Evolutionary conservation across 1,140 invertebrate species (phyloP).

Genomic region (Wasmannia auropunctata): DNA sequence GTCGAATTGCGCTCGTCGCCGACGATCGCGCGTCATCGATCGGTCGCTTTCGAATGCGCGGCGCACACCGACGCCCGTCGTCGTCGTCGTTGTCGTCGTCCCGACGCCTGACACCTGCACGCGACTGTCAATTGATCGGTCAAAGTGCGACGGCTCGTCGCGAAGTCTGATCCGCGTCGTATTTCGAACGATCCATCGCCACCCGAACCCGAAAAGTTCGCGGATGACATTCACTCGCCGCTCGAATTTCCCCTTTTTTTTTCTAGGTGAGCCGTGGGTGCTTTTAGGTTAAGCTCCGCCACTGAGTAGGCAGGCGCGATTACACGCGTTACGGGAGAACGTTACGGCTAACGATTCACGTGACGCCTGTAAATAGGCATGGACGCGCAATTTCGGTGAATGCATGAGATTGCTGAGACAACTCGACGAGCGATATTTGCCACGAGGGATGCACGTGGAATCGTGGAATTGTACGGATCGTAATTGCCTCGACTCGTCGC

Average conservation of each 20-base stretch:
- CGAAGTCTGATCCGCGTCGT: neutral
- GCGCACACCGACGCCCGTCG: neutral
- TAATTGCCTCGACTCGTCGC: neutral
- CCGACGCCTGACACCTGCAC: conserved; percentile 5
- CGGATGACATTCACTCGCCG: neutral
- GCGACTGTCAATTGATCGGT: conserved; percentile 41
- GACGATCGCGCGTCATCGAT: neutral
- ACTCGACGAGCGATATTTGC: neutral
- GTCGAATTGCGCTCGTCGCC: conserved; percentile 1
- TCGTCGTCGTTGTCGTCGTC: neutral
- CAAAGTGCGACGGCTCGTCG: neutral
- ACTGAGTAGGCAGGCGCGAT: neutral
- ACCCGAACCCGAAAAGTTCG: neutral
- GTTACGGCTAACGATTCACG: neutral
- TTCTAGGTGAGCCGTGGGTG: neutral
- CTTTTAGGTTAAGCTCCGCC: conserved; percentile 31
- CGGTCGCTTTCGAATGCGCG: neutral
- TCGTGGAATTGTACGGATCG: neutral
- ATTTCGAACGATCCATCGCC: too few species aligned
- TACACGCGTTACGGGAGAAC: neutral
- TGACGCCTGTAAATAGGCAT: neutral
- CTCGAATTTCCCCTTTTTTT: neutral
- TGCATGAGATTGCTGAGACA: too few species aligned
- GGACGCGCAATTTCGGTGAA: neutral
- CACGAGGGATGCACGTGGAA: neutral